Base-by-base conservation (phyloP, 2,888 invertebrate genomes). In the Pandemis corylana region DNA sequence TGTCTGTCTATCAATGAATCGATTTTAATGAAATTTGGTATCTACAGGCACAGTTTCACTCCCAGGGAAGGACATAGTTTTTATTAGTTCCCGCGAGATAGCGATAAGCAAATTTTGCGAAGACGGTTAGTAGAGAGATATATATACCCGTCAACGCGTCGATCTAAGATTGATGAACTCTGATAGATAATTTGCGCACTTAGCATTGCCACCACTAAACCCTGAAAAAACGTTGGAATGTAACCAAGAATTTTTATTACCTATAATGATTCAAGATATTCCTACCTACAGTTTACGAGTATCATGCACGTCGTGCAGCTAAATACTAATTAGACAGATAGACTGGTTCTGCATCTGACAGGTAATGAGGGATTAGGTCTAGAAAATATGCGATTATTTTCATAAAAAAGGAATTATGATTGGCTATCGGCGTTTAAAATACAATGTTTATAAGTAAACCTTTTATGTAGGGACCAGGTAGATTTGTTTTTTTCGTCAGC, bases 261-360 rank as follows among this genome's bases (percentile, higher is more conserved):
- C 9, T 68, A 64, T 64, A 68, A 51, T 63, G 28, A 68, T 72
- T 71, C 63, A 10, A 64, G 73, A 69, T 59, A 69, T 41, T 56
- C 61, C 59, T 65, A 73, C 28, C 28, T 59, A 42, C 65, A 68
- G 46, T 56, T 63, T 41, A 20, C 20, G 20, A 20, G 20, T 20
- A 72, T 59, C 53, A 53, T 66, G 49, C 6, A 42, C 5, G 15
- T 61, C 53, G 53, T 53, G 53, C 15, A 9, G 15, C 13, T 72
- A 64, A 62, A 62, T 68, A 68, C 46, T 67, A 72, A 53, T 68
- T 64, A 59, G 20, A 13, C 63, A 44, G 9, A 20, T 10, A 53
- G 10, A 63, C 59, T 7, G 69, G 69, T 36, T 41, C 20, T 5
- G 12, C 71, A 65, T 73, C 59, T 61, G 68, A 65, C 49, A 59